These are phyloP conservation scores for Helleia helle DNA, from an alignment of 2,888 invertebrate genomes.

Conservation along the genomic window DNA sequence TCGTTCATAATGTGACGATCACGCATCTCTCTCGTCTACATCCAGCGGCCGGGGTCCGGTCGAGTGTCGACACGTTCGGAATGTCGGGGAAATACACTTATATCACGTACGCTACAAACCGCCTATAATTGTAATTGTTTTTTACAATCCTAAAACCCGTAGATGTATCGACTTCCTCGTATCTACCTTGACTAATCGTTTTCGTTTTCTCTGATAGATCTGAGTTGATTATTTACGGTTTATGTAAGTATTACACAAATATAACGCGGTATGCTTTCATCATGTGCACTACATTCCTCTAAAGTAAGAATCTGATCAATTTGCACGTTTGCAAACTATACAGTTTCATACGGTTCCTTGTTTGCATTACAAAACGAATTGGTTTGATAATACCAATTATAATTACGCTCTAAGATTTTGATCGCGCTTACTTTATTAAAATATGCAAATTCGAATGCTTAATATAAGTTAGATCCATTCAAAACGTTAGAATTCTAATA, in stretches of 20 bases:
- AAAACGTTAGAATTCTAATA: no score
- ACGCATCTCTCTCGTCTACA: slow-evolving; percentile 20
- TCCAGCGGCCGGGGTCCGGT: no score
- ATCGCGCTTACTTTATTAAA: no score
- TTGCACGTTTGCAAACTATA: slow-evolving; percentile 7
- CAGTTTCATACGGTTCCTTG: background rate
- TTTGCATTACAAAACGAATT: no score
- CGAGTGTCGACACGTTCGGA: no score
- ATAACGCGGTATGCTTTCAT: slow-evolving; percentile 14
- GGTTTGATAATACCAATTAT: no score
- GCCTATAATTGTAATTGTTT: slow-evolving; percentile 33
- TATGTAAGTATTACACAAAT: slow-evolving; percentile 18
- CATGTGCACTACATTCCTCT: slow-evolving; percentile 18
- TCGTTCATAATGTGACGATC: slow-evolving; percentile 13
- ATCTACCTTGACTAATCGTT: slow-evolving; percentile 19
- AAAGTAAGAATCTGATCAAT: background rate
- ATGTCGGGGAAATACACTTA: slow-evolving; percentile 20
- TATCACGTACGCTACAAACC: slow-evolving; percentile 34
- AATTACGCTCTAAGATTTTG: no score
- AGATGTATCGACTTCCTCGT: background rate
- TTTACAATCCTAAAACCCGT: slow-evolving; percentile 18
- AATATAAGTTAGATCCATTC: no score
- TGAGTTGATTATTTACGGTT: slow-evolving; percentile 21
- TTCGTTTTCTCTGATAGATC: slow-evolving; percentile 14
- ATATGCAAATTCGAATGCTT: no score